phyloP scores from a whole-genome alignment of 2,113 vertebrate genomes.

The Zosterops pallidus region DNA sequence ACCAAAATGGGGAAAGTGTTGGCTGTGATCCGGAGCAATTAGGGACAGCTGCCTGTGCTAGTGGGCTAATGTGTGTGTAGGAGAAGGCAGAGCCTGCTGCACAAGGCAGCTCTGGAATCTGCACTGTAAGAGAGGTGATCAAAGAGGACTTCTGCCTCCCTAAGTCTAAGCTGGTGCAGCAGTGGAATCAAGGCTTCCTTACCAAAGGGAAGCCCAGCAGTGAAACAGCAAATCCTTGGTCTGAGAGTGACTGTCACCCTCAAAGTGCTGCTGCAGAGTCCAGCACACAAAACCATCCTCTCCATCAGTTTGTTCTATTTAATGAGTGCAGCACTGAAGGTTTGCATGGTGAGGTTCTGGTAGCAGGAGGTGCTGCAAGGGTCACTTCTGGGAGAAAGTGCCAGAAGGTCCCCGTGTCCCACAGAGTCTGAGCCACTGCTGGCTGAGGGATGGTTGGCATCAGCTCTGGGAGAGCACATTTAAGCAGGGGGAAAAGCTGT shows the following conservation, averaged over 20 bases:
- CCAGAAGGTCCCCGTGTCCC: not conserved
- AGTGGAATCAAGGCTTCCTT: not conserved
- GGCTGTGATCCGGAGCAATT: not conserved
- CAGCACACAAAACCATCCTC: not conserved
- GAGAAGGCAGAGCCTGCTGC: not conserved
- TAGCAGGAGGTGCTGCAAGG: not conserved
- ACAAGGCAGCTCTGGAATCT: not conserved
- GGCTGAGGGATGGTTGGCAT: fast-evolving
- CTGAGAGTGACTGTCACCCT: not conserved
- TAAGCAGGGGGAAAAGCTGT: not conserved
- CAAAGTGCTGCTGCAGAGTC: not conserved
- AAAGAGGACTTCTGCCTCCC: not conserved
- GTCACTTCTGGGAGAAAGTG: not conserved
- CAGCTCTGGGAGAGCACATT: not conserved
- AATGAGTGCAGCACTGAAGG: not conserved
- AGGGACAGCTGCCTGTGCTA: slow-evolving; percentile 24
- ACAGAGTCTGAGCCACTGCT: fast-evolving
- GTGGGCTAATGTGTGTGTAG: not conserved
- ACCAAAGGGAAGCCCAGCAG: not conserved
- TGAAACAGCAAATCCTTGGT: not conserved
- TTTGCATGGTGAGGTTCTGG: not conserved
- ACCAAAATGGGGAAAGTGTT: slow-evolving; percentile 7
- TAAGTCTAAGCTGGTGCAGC: not conserved
- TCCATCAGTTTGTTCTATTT: not conserved
- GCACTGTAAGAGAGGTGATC: not conserved